Base-by-base conservation (phyloP, 2,113 vertebrate species). In the Oreochromis tanganicae region DNA sequence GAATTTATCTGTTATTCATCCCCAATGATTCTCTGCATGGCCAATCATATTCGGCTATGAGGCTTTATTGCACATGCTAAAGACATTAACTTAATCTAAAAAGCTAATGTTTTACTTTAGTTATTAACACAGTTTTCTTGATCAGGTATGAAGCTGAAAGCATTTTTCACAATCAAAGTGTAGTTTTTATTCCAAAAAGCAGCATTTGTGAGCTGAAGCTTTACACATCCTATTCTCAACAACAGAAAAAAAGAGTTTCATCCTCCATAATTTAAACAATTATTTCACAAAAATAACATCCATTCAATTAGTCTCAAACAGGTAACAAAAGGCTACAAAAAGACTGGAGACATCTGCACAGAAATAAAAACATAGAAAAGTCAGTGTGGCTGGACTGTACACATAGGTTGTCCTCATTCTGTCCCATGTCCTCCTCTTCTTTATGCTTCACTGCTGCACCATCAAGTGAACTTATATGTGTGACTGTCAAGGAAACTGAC, bases 381-480 rank as follows among this genome's bases (percentile, higher is more conserved):
- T 92, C 61, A 54, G 38, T 84, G 93, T 50, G 50, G 83, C 38
- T 87, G 73, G 81, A 88, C 81, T 92, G 21, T 85, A 92, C 87
- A 88, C 52, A 21, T 17, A 66, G 9, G 27, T 3, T 14, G 59
- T 59, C 14, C 43, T 75, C 24, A 48, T 48, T 3, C 61, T 68
- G 5, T 85, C 32, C 61, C 17, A 2, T 24, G 4, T 86, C 57
- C 4, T 56, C 61, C 7, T 82, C 27, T 10, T 73, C 27, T 9
- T 6, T 27, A 63, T 36, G 48, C 54, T 12, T 85, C 34, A 38
- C 6, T 36, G 29, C 82, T 27, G 73, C 32, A 50, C 83, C 89
- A 92, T 99, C 97, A 99, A 94, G 97, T 98, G 94, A 99, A 99
- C 88, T 98, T 99, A 97, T 98, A 99, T 4, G 98, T 99, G 83